Evolutionary conservation across 2,113 vertebrate genomes (phyloP), one percentile per base, ranked within the genome.

Genomic region (Protomyctophum bolini): DNA sequence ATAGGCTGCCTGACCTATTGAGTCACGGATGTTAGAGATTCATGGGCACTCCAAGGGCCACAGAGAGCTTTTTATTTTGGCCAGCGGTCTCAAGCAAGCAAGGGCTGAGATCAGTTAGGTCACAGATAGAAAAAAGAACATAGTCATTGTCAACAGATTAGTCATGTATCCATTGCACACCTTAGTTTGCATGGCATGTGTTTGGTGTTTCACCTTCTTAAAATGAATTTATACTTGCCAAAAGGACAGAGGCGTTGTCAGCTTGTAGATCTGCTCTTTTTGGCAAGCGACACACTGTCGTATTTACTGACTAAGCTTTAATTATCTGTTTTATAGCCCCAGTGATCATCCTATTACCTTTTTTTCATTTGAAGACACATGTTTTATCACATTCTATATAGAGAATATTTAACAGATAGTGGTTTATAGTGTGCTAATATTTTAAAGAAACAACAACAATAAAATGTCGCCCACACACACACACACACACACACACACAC

Each of bases 1-100:
- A 85, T 70, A 72, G 79, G 83, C 76, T 57, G 71, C 86, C 74
- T 82, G 86, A 90, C 90, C 88, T 80, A 81, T 86, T 62, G 82
- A 90, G 86, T 87, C 90, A 90, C 70, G 86, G 77, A 83, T 87
- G 87, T 89, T 87, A 49, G 46, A 82, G 68, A 78, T 68, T 89
- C 83, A 81, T 75, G 47, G 72, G 56, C 81, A 83, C 84, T 75
- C 74, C 76, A 84, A 74, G 75, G 70, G 77, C 73, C 58, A 58
- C 64, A 68, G 61, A 75, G 81, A 59, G 67, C 3, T 73, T 58
- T 86, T 76, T 66, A 66, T 81, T 82, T 70, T 58, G 60, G 47
- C 55, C 58, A 9, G 47, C 60, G 64, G 76, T 71, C 86, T 71
- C 72, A 62, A 79, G 81, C 52, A 68, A 1, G 28, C 57, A 52